A percentile compares a stretch with the other conserved stretches of the same genome.
phyloP scores from a whole-genome alignment of 2,797 vertebrate genomes.

The Chelon auratus region DNA sequence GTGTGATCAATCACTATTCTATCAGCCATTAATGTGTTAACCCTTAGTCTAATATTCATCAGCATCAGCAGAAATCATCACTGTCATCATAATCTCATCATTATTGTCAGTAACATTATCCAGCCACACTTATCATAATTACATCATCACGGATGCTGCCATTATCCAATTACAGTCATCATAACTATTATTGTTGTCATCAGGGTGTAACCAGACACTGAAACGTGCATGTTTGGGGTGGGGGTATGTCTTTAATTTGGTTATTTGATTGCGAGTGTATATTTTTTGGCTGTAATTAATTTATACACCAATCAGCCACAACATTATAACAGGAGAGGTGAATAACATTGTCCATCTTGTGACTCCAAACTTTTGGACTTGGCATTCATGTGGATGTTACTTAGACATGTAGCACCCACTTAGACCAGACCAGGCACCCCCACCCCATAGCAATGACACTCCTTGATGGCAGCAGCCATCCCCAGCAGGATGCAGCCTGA shows the following conservation, averaged over 20 bases:
- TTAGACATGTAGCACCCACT: no score
- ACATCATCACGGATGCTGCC: background rate
- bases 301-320: no score
- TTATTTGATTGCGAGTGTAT: background rate
- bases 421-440: no score
- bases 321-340: no score
- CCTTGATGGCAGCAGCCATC: no score
- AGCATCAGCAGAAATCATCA: background rate
- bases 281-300: background rate
- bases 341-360: no score
- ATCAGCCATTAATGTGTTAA: background rate
- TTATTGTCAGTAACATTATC: conserved; percentile 10
- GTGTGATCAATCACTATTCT: background rate
- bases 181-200: conserved; percentile 21
- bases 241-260: background rate
- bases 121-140: background rate
- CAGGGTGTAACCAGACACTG: conserved; percentile 15
- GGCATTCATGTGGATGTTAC: no score
- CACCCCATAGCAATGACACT: no score
- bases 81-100: background rate
- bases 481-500: no score
- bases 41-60: background rate
- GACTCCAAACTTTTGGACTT: no score
- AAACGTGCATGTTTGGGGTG: background rate
- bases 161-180: conserved; percentile 23